Conservation (phyloP, 2,113 vertebrate genomes). For the Noturus placidus region DNA sequence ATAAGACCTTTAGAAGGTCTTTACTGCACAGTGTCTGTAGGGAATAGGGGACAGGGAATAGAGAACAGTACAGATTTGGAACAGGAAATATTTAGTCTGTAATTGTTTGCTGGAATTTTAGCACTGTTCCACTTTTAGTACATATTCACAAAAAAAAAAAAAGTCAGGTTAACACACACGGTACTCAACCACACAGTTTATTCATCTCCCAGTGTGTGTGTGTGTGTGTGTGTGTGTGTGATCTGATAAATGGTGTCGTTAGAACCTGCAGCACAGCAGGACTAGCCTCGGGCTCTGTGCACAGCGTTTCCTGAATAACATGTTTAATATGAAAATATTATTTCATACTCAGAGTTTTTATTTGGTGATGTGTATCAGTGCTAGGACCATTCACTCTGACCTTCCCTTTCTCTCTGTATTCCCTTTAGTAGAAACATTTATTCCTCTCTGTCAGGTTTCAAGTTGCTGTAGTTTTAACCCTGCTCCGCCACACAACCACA, state of each 20-base stretch:
- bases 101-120: background rate
- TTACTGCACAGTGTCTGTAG: background rate
- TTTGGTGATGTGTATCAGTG: slow-evolving; percentile 22
- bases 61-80: background rate
- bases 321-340: slow-evolving; percentile 32
- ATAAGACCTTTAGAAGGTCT: background rate
- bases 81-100: background rate
- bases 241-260: slow-evolving; percentile 28
- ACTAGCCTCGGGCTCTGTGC: background rate
- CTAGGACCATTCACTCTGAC: background rate
- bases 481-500: slow-evolving; percentile 13
- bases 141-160: background rate
- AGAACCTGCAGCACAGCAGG: slow-evolving; percentile 8
- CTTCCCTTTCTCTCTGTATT: slow-evolving; percentile 11
- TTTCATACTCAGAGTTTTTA: slow-evolving; percentile 21
- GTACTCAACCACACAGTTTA: background rate
- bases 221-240: background rate
- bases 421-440: slow-evolving; percentile 34
- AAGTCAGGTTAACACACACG: background rate
- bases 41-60: background rate
- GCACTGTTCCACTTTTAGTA: background rate
- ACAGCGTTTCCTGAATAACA: slow-evolving; percentile 23
- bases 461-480: slow-evolving; percentile 32
- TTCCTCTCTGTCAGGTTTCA: slow-evolving; percentile 30
- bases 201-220: background rate